phyloP scores from a whole-genome alignment of 1,140 invertebrate genomes.

The Sinonovacula constricta region DNA sequence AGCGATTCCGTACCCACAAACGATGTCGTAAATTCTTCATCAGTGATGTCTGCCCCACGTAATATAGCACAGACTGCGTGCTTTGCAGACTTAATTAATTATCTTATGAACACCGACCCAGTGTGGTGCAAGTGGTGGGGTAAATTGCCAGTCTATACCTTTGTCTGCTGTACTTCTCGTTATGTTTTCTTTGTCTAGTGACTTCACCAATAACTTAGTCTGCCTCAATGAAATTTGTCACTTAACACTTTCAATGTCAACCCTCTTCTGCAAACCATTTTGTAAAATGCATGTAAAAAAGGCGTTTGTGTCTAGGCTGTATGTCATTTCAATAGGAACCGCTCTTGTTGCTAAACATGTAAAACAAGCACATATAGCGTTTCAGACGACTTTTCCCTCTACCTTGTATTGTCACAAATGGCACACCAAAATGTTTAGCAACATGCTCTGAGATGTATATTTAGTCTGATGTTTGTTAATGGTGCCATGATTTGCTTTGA shows the following conservation, averaged over 20 bases:
- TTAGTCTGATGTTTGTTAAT: neutral
- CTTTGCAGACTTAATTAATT: conserved; percentile 73
- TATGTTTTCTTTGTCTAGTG: conserved; percentile 30
- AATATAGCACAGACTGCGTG: conserved; percentile 1
- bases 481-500: conserved; percentile 24
- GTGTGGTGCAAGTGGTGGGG: conserved; percentile 76
- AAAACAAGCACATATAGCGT: conserved; percentile 17
- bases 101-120: conserved; percentile 79
- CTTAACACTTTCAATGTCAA: conserved; percentile 9
- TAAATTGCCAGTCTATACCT: conserved; percentile 78
- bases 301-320: conserved; percentile 12
- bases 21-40: conserved; percentile 31
- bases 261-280: conserved; percentile 13
- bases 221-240: conserved; percentile 34
- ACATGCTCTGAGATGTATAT: neutral
- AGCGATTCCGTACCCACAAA: conserved; percentile 21
- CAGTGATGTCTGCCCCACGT: conserved; percentile 3
- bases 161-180: neutral
- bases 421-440: neutral
- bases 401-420: conserved; percentile 21
- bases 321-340: conserved; percentile 2
- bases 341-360: conserved; percentile 8
- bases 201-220: conserved; percentile 18
- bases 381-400: conserved; percentile 12
- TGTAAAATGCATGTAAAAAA: conserved; percentile 22